Conservation (phyloP, 1,140 invertebrate genomes). For the Adelges cooleyi region DNA sequence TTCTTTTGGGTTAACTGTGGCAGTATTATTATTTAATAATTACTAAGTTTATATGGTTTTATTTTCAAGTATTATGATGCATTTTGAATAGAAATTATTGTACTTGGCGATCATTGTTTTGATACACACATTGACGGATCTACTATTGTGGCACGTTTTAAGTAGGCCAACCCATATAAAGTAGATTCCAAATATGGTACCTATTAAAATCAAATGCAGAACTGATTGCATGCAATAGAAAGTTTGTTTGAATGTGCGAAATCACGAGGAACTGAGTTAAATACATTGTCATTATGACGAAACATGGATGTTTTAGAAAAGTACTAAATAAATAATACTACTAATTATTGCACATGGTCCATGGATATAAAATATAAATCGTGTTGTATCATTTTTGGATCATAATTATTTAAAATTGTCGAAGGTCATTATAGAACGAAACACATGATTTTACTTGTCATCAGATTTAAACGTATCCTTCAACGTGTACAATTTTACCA, state of each 20-base stretch:
- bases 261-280: not conserved
- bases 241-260: not conserved
- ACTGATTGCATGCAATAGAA: not conserved
- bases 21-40: no score
- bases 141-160: conserved; percentile 7
- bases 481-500: no score
- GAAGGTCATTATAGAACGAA: not conserved
- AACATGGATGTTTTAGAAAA: no score
- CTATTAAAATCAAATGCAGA: conserved; percentile 16
- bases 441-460: not conserved
- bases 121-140: no score
- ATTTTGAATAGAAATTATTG: no score
- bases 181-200: conserved; percentile 7
- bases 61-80: no score
- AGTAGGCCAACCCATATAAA: conserved; percentile 27
- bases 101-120: no score
- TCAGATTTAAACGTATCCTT: not conserved
- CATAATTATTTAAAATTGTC: not conserved
- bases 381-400: not conserved
- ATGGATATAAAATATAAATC: not conserved
- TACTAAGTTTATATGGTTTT: no score
- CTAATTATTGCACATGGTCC: no score
- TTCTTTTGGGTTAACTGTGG: no score
- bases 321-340: no score
- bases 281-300: not conserved